Conservation (phyloP, 2,113 vertebrate species). For the cattle (Bos taurus) region ARS-UCD2.0 NC_037328.1:105503001-105503500, state of each 20-base stretch:
- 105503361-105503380: background rate
- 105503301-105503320: background rate
- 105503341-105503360: background rate
- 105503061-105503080: background rate
- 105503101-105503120: background rate
- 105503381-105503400: background rate
- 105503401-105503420: background rate
- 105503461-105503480: background rate
- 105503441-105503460: background rate
- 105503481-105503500: background rate
- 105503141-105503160: background rate
- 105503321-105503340: background rate
- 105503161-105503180: background rate
- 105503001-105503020: background rate
- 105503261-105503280: background rate
- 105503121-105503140: background rate
- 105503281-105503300: background rate
- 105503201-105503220: background rate
- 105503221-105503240: background rate
- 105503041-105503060: background rate
- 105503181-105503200: background rate
- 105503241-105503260: background rate
- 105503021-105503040: background rate
- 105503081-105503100: background rate
- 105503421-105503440: background rate